Evolutionary conservation across 1,140 invertebrate genomes (phyloP).

Genomic region (Bilobella aurantiaca): DNA sequence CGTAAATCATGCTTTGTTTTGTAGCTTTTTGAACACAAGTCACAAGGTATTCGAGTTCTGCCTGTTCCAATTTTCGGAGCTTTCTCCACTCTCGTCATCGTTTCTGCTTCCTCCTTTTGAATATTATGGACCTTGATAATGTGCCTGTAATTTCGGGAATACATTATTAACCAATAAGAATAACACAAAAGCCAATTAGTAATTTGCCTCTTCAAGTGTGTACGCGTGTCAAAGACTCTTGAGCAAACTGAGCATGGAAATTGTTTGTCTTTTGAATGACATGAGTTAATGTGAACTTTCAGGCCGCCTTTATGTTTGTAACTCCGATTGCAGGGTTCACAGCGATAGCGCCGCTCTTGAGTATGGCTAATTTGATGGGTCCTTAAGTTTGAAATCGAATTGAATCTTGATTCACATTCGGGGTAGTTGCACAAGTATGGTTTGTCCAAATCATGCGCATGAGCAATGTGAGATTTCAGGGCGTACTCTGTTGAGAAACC

Average conservation of each 20-base stretch:
- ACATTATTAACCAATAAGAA: neutral
- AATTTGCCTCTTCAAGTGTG: neutral
- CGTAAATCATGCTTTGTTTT: neutral
- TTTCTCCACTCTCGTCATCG: neutral
- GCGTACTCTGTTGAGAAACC: neutral
- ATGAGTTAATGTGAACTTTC: neutral
- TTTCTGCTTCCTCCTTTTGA: neutral
- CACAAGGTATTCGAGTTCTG: neutral
- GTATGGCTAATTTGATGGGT: neutral
- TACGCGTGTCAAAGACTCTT: conserved; percentile 1
- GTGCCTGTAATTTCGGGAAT: neutral
- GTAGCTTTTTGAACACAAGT: neutral
- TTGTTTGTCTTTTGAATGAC: neutral
- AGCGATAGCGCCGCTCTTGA: neutral
- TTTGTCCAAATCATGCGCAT: conserved; percentile 1
- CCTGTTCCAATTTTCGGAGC: neutral
- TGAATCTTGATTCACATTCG: neutral
- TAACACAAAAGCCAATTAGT: neutral
- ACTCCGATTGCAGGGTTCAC: conserved; percentile 1
- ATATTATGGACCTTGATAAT: neutral
- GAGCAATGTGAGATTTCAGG: neutral
- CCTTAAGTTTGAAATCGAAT: neutral
- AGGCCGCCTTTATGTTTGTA: conserved; percentile 1
- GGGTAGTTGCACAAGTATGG: neutral
- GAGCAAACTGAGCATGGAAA: neutral